Evolutionary conservation across 2,888 invertebrate species (phyloP).

Genomic region (Panzeria rudis): DNA sequence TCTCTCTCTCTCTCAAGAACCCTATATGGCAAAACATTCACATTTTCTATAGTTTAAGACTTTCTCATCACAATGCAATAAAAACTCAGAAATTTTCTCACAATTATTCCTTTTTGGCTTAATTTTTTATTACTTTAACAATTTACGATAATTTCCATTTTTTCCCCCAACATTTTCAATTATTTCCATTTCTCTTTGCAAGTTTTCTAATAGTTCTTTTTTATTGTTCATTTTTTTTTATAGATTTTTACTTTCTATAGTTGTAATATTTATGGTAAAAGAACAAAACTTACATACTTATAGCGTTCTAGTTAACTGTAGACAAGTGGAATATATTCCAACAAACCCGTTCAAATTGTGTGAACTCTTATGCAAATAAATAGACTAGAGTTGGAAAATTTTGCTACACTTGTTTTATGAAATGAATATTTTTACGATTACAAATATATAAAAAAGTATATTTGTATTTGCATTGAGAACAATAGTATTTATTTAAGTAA

Average conservation of each 20-base stretch:
- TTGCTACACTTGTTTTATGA: background rate
- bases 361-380: slow-evolving; percentile 14
- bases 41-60: background rate
- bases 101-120: slow-evolving; percentile 3
- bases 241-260: slow-evolving; percentile 33
- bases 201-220: slow-evolving; percentile 32
- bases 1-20: too few relatives aligned
- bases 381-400: slow-evolving; percentile 25
- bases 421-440: too few relatives aligned
- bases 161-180: slow-evolving; percentile 35
- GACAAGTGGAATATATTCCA: background rate
- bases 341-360: slow-evolving; percentile 56
- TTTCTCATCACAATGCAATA: background rate
- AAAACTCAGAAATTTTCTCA: background rate
- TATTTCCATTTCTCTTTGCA: slow-evolving; percentile 42
- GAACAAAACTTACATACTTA: slow-evolving; percentile 15
- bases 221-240: background rate
- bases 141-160: slow-evolving; percentile 48
- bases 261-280: slow-evolving; percentile 31
- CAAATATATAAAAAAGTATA: slow-evolving; percentile 6
- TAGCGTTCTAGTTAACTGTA: background rate
- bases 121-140: slow-evolving; percentile 10
- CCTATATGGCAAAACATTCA: too few relatives aligned
- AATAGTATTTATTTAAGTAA: slow-evolving; percentile 72
- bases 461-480: slow-evolving; percentile 8